phyloP scores from a whole-genome alignment of 2,888 invertebrate genomes.

The Yponomeuta malinellus region DNA sequence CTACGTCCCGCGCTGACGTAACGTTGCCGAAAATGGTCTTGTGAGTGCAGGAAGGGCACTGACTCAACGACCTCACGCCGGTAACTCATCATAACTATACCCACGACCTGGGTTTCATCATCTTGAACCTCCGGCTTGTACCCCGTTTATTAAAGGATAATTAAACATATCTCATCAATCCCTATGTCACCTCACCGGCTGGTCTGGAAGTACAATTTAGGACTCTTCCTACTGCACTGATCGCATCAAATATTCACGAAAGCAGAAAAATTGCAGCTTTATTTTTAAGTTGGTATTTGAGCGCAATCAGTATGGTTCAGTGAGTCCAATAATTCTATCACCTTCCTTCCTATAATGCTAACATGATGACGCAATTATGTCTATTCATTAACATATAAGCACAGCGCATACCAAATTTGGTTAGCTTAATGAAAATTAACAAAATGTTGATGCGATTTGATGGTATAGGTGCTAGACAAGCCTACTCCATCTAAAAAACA shows the following conservation, averaged over 20 bases:
- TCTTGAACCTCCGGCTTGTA: neutral
- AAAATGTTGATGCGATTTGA: neutral
- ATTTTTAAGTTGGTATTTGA: neutral
- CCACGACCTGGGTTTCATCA: conserved; percentile 28
- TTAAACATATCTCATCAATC: neutral
- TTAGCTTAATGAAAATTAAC: neutral
- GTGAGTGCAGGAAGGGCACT: conserved; percentile 59
- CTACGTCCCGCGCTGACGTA: conserved; percentile 43
- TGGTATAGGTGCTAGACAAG: neutral
- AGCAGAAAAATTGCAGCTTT: neutral
- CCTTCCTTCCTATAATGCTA: neutral
- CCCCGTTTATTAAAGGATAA: neutral
- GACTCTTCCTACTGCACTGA: too few species aligned
- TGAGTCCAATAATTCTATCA: neutral
- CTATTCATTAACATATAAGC: neutral
- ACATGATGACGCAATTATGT: neutral
- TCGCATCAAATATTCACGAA: too few species aligned
- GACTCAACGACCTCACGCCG: conserved; percentile 58
- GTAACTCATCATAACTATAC: conserved; percentile 32
- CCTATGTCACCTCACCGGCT: too few species aligned
- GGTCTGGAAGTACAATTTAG: too few species aligned
- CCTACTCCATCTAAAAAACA: too few species aligned
- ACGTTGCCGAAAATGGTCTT: conserved; percentile 55
- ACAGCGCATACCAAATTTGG: neutral
- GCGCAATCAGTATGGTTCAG: neutral